phyloP scores from a whole-genome alignment of 2,888 invertebrate genomes.

The Catotricha subobsoleta region DNA sequence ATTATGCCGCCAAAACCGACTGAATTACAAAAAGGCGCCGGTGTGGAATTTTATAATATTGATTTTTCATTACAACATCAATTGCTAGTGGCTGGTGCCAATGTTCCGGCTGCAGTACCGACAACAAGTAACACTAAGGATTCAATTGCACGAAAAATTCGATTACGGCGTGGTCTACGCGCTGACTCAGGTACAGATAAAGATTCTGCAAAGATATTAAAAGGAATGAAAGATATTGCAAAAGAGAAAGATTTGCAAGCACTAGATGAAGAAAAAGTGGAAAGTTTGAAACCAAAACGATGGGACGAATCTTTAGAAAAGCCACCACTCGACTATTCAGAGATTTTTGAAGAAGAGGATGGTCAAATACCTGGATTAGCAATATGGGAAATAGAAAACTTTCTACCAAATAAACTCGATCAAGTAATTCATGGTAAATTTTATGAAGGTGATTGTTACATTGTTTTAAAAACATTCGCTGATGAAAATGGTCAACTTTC shows the following conservation, averaged over 20 bases:
- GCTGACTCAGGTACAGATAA: constrained; percentile 53
- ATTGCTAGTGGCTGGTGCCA: constrained; percentile 76
- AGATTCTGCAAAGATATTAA: constrained; percentile 74
- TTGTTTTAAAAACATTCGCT: constrained; percentile 71
- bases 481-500: constrained; percentile 69
- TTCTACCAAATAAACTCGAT: constrained; percentile 85
- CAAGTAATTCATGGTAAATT: constrained; percentile 94
- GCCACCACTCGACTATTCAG: constrained; percentile 89
- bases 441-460: constrained; percentile 98
- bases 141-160: constrained; percentile 85
- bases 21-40: constrained; percentile 57
- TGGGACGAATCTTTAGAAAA: constrained; percentile 95
- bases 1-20: constrained; percentile 95
- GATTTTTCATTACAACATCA: constrained; percentile 97
- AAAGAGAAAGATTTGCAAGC: constrained; percentile 60
- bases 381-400: constrained; percentile 99
- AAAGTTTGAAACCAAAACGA: constrained; percentile 58
- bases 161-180: constrained; percentile 62
- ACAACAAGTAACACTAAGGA: constrained; percentile 58
- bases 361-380: constrained; percentile 83
- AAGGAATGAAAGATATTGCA: constrained; percentile 48
- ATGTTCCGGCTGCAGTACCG: constrained; percentile 53
- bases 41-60: constrained; percentile 90
- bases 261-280: constrained; percentile 41
- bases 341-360: constrained; percentile 90